phyloP scores from a whole-genome alignment of 2,888 invertebrate species.

The Bruchidius siliquastri region DNA sequence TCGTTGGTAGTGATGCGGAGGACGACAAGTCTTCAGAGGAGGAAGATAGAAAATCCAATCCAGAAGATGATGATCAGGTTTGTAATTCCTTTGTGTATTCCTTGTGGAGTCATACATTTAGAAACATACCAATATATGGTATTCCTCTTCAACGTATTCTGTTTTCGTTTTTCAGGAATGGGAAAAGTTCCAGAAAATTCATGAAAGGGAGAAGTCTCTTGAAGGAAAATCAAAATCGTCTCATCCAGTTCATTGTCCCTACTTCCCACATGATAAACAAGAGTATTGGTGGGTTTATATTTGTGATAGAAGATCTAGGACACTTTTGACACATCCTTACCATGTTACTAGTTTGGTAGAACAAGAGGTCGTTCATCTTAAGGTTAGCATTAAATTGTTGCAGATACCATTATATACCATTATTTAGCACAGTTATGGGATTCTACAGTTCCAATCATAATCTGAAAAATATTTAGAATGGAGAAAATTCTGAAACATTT shows the following conservation, averaged over 20 bases:
- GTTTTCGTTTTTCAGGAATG: constrained; percentile 58
- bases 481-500: not conserved
- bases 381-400: too few relatives aligned
- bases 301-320: constrained; percentile 89
- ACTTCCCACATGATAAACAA: constrained; percentile 91
- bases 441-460: not conserved
- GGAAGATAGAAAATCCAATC: constrained; percentile 32
- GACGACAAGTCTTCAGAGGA: constrained; percentile 45
- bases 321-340: constrained; percentile 87
- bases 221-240: constrained; percentile 93
- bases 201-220: constrained; percentile 78
- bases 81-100: not conserved
- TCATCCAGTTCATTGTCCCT: constrained; percentile 95
- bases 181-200: constrained; percentile 87
- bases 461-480: not conserved
- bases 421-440: not conserved
- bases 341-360: constrained; percentile 89
- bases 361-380: constrained; percentile 87
- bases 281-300: constrained; percentile 99
- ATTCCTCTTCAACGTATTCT: not conserved
- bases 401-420: too few relatives aligned
- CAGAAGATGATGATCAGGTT: constrained; percentile 46
- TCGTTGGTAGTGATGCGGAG: constrained; percentile 47
- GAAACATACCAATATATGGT: too few relatives aligned
- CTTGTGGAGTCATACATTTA: too few relatives aligned